phyloP scores from a whole-genome alignment of 2,888 invertebrate species.

The Dasypolia templi region DNA sequence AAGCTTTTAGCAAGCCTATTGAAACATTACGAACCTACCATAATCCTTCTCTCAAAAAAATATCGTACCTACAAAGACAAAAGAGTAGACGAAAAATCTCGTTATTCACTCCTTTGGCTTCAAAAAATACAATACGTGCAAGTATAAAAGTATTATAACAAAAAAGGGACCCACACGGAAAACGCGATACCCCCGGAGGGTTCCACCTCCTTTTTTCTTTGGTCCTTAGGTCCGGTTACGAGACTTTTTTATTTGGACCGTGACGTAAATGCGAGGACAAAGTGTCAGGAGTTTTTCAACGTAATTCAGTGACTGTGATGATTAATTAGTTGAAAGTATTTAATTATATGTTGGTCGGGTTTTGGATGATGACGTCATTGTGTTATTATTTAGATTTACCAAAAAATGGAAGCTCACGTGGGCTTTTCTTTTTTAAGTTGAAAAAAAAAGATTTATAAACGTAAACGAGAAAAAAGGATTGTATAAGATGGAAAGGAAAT shows the following conservation, averaged over 20 bases:
- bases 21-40: too few species aligned
- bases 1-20: not conserved
- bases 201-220: constrained; percentile 55
- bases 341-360: constrained; percentile 21
- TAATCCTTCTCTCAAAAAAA: constrained; percentile 5
- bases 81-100: constrained; percentile 25
- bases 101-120: constrained; percentile 33
- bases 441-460: not conserved
- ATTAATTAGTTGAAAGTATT: constrained; percentile 64
- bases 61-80: not conserved
- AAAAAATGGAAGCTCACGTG: accelerated
- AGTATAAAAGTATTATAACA: constrained; percentile 53
- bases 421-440: not conserved
- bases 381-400: not conserved
- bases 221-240: constrained; percentile 49
- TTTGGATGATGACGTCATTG: constrained; percentile 27
- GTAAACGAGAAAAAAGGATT: too few species aligned
- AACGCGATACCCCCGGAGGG: constrained; percentile 33
- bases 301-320: constrained; percentile 51
- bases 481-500: too few species aligned
- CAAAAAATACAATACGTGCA: constrained; percentile 55
- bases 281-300: constrained; percentile 54
- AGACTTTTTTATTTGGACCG: constrained; percentile 61
- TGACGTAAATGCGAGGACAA: constrained; percentile 58
- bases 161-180: constrained; percentile 51